These are phyloP conservation scores for Zosterops borbonicus DNA, from an alignment of 2,113 vertebrate genomes.

Conservation along the genomic window DNA sequence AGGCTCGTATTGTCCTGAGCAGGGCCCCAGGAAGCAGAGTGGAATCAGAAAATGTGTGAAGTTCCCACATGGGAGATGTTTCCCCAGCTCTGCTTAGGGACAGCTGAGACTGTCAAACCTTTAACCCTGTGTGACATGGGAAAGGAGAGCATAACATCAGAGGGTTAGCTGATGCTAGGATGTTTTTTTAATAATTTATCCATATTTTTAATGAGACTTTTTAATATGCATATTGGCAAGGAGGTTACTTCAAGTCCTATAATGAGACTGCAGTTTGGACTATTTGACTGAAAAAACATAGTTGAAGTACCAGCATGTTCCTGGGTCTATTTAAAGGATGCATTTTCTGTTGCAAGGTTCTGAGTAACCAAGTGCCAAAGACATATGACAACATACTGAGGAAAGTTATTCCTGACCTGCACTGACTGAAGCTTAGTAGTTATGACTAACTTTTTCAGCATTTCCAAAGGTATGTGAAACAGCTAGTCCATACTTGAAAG, in stretches of 20 bases:
- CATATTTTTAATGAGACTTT: not conserved
- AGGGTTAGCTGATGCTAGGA: not conserved
- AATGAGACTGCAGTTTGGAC: not conserved
- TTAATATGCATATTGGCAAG: not conserved
- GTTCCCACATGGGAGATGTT: not conserved
- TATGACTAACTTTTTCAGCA: not conserved
- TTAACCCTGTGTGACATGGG: not conserved
- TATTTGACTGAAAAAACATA: not conserved
- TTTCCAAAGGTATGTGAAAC: not conserved
- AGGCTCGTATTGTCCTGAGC: not conserved
- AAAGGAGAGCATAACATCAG: not conserved
- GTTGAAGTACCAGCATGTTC: not conserved
- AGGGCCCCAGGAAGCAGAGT: not conserved
- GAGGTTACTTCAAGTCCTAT: not conserved
- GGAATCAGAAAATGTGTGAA: not conserved
- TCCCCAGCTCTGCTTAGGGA: not conserved
- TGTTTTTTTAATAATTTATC: not conserved
- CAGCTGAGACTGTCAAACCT: not conserved
- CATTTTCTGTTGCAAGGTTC: not conserved
- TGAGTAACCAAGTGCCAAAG: not conserved
- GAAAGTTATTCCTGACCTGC: not conserved
- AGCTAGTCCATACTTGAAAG: not conserved
- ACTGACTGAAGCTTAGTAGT: not conserved
- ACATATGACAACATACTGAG: not conserved
- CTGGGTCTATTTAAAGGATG: not conserved